Evolutionary conservation across 35 echinoderm and acorn worm species (phyloP).

Genomic region (Chiridota heheva): DNA sequence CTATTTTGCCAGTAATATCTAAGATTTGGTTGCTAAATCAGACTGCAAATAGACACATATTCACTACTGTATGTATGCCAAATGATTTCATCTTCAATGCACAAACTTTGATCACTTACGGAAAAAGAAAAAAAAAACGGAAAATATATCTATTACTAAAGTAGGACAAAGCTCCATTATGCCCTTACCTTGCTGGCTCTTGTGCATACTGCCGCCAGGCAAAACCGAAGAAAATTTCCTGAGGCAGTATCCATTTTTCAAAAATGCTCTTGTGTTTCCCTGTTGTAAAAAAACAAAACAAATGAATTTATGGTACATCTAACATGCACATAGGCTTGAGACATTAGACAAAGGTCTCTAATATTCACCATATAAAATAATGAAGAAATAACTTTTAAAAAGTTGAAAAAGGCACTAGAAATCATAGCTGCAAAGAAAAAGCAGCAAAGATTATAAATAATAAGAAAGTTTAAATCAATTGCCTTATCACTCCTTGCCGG

Average conservation of each 20-base stretch:
- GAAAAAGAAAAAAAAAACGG: neutral
- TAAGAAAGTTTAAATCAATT: too few species aligned
- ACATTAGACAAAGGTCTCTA: too few species aligned
- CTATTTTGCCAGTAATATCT: neutral
- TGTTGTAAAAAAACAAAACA: constrained; percentile 9
- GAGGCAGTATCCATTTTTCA: constrained; percentile 71
- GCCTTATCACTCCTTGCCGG: too few species aligned
- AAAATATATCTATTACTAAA: neutral
- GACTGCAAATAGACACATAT: neutral
- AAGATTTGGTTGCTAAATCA: neutral
- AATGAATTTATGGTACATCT: too few species aligned
- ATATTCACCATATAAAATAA: too few species aligned
- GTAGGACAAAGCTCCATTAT: neutral
- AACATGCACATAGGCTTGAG: too few species aligned
- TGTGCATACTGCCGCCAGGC: too few species aligned
- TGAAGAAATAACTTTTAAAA: too few species aligned
- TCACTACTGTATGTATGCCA: neutral
- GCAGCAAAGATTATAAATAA: too few species aligned
- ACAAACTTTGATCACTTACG: neutral
- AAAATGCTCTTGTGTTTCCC: constrained; percentile 75
- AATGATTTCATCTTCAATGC: neutral
- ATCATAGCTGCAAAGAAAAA: too few species aligned
- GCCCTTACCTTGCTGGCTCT: too few species aligned
- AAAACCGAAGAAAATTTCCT: neutral
- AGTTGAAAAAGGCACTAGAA: too few species aligned